A percentile compares a stretch with the other conserved stretches of the same genome.
phyloP scores from a whole-genome alignment of 2,797 vertebrate species.

The Eulemur coronatus region DNA sequence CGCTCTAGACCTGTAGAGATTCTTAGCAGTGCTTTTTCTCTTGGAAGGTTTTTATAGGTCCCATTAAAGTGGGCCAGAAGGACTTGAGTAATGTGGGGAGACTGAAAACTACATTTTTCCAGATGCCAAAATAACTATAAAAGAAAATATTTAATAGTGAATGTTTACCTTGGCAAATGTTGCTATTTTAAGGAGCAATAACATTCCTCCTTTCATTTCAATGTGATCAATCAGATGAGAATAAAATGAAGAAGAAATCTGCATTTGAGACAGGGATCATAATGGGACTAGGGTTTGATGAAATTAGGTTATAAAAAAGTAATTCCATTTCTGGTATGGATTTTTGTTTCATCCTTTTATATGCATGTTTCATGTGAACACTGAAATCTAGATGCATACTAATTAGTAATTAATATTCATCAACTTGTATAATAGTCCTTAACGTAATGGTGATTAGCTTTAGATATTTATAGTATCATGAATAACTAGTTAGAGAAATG shows the following conservation, averaged over 20 bases:
- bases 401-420: constrained; percentile 70
- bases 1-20: constrained; percentile 8
- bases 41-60: constrained; percentile 41
- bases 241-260: not conserved
- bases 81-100: not conserved
- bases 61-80: not conserved
- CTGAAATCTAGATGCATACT: constrained; percentile 53
- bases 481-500: constrained; percentile 50
- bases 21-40: not conserved
- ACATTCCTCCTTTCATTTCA: constrained; percentile 5
- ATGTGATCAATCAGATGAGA: not conserved
- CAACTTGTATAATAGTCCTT: constrained; percentile 50
- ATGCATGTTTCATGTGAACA: constrained; percentile 31
- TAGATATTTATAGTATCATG: constrained; percentile 61
- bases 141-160: not conserved
- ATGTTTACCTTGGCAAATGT: not conserved
- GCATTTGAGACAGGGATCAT: not conserved
- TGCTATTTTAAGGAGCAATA: not conserved
- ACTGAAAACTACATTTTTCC: not conserved
- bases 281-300: not conserved
- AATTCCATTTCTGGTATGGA: constrained; percentile 24
- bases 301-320: constrained; percentile 37
- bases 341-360: constrained; percentile 40
- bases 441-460: constrained; percentile 67
- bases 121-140: not conserved